Evolutionary conservation across 2,888 invertebrate species (phyloP).

Genomic region (Miltochrista miniata): DNA sequence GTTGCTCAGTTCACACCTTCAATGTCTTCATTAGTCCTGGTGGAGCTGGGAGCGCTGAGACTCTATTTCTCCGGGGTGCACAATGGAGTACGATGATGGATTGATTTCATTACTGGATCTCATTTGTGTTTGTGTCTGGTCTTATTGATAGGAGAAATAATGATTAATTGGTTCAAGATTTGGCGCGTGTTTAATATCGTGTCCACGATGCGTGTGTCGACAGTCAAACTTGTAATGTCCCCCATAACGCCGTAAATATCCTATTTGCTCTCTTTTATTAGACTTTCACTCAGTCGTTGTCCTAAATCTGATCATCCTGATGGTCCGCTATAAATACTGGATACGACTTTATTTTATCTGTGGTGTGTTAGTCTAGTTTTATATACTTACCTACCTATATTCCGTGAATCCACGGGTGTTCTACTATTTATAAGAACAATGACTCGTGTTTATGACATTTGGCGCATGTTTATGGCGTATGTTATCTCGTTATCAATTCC

Average conservation of each 20-base stretch:
- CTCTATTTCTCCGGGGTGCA: too few relatives aligned
- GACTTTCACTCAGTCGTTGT: constrained; percentile 53
- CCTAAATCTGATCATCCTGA: constrained; percentile 53
- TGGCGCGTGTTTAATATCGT: background rate
- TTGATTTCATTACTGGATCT: too few relatives aligned
- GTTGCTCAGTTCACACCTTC: too few relatives aligned
- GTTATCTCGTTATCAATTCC: constrained; percentile 14
- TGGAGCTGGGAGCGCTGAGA: too few relatives aligned
- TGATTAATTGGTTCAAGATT: too few relatives aligned
- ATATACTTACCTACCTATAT: too few relatives aligned
- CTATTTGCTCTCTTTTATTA: constrained; percentile 34
- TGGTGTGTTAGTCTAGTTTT: constrained; percentile 15
- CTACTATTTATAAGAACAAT: constrained; percentile 10
- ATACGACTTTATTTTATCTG: constrained; percentile 47
- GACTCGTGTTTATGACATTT: constrained; percentile 18
- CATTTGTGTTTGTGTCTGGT: too few relatives aligned
- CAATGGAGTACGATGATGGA: too few relatives aligned
- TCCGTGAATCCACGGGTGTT: constrained; percentile 10
- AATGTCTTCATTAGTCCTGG: too few relatives aligned
- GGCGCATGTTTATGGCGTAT: constrained; percentile 12
- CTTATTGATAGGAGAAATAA: too few relatives aligned
- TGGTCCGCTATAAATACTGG: constrained; percentile 56
- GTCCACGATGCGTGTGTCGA: constrained; percentile 1
- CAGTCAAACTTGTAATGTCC: constrained; percentile 9
- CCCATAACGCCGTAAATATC: constrained; percentile 10